These are phyloP conservation scores for Pachyuromys duprasi DNA, from an alignment of 2,797 vertebrate genomes.

Conservation along the genomic window DNA sequence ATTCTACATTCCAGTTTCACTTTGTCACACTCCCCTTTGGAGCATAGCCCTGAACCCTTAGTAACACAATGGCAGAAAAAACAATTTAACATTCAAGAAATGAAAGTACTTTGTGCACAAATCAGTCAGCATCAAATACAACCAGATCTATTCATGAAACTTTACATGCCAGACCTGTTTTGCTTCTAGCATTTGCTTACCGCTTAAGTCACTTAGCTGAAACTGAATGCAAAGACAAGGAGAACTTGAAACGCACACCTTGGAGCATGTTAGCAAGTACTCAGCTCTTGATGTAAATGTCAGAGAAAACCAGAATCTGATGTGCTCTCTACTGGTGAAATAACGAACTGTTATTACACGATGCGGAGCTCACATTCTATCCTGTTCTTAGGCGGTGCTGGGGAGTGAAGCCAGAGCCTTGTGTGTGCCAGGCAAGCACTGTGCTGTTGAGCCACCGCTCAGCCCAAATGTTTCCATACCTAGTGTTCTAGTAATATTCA, in stretches of 20 bases:
- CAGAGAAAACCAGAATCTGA: slow-evolving; percentile 84
- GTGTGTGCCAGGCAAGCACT: no score
- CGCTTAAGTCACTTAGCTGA: slow-evolving; percentile 85
- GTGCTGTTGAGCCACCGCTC: no score
- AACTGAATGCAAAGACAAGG: slow-evolving; percentile 85
- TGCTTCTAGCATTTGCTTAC: slow-evolving; percentile 81
- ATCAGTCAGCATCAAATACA: neutral
- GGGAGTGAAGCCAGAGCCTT: neutral
- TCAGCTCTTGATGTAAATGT: slow-evolving; percentile 84
- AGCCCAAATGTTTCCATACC: neutral
- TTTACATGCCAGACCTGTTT: slow-evolving; percentile 77
- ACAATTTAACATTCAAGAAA: neutral
- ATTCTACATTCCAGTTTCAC: neutral
- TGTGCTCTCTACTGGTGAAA: slow-evolving; percentile 84
- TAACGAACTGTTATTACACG: slow-evolving; percentile 82
- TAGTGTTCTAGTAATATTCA: slow-evolving; percentile 56
- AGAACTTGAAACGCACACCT: slow-evolving; percentile 87
- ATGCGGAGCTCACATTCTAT: slow-evolving; percentile 51
- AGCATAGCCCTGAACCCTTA: neutral
- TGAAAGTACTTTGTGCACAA: neutral
- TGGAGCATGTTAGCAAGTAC: slow-evolving; percentile 82
- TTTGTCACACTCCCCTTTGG: neutral
- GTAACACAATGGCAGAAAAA: neutral
- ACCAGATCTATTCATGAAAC: slow-evolving; percentile 48
- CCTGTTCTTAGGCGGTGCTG: neutral